Evolutionary conservation across 1,140 invertebrate species (phyloP), one percentile per base, ranked within the genome.

Genomic region (Drosophila athabasca): DNA sequence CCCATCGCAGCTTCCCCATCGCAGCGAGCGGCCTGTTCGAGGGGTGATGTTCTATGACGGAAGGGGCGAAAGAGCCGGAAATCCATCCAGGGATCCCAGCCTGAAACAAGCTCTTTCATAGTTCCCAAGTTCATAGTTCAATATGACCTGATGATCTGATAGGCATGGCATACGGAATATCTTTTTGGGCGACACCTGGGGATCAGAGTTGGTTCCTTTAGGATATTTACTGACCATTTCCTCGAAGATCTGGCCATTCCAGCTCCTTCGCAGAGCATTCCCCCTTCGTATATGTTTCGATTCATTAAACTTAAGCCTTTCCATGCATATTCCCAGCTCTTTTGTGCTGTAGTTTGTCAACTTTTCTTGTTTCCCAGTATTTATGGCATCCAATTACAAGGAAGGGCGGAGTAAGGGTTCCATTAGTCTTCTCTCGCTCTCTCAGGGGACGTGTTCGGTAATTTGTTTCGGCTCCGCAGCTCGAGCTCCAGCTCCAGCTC

Each of bases 311-410:
- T 15, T 41, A n/a, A 69, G 49, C 8, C 64, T 26, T 31, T 46
- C 57, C 64, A 57, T 69, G 65, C 51, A 69, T 69, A 69, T 68
- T 69, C n/a, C 44, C 43, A 69, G 46, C 46, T 74, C 50, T 64
- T 73, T 62, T 64, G 50, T 76, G 39, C 57, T 76, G 55, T 61
- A 76, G 72, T 69, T 75, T 76, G 61, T 54, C 64, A 76, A 67
- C 55, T 69, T 69, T 69, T 69, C 70, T 76, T 62, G 55, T 75
- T 73, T 64, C 58, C 53, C 70, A 17, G 62, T 82, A 89, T 88
- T 88, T 89, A 89, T 88, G 79, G 84, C 65, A 77, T 88, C 76
- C 83, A 88, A 84, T 88, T 88, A 89, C 83, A 57, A 19, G 53
- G 57, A 31, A 35, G 39, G 53, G 58, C 65, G 64, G 51, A 76